phyloP scores from a whole-genome alignment of 2,113 vertebrate species.

The Tinamus guttatus region DNA sequence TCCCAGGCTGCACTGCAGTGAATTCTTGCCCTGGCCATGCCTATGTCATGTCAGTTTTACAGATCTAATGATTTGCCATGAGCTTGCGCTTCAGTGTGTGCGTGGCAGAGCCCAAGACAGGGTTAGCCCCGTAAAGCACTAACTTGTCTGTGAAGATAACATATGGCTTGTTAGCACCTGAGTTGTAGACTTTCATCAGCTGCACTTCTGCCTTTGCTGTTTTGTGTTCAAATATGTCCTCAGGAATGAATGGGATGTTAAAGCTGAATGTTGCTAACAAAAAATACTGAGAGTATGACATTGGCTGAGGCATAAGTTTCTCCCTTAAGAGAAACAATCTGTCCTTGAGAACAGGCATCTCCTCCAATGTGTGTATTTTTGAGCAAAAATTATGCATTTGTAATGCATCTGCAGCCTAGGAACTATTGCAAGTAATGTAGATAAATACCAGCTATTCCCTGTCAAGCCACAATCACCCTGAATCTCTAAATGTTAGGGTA shows the following conservation, averaged over 20 bases:
- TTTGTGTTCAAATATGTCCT: not conserved
- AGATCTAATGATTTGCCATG: accelerated
- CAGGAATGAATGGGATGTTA: not conserved
- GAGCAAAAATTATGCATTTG: not conserved
- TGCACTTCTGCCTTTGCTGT: not conserved
- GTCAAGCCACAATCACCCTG: not conserved
- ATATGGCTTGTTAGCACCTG: not conserved
- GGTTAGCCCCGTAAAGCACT: accelerated
- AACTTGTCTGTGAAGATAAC: not conserved
- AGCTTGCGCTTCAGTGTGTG: not conserved
- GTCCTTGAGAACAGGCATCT: not conserved
- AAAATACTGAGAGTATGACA: not conserved
- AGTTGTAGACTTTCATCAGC: not conserved
- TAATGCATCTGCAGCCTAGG: not conserved
- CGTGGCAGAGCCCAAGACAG: accelerated
- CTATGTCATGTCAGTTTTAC: accelerated
- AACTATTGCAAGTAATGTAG: not conserved
- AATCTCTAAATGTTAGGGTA: not conserved
- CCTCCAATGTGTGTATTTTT: not conserved
- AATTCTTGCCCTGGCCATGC: not conserved
- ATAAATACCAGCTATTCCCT: not conserved
- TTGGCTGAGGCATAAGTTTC: not conserved
- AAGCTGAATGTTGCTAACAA: not conserved
- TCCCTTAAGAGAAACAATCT: not conserved
- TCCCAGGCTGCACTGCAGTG: not conserved